These are phyloP conservation scores for Siphamia tubifer DNA, from an alignment of 2,113 vertebrate genomes.

Conservation along the genomic window DNA sequence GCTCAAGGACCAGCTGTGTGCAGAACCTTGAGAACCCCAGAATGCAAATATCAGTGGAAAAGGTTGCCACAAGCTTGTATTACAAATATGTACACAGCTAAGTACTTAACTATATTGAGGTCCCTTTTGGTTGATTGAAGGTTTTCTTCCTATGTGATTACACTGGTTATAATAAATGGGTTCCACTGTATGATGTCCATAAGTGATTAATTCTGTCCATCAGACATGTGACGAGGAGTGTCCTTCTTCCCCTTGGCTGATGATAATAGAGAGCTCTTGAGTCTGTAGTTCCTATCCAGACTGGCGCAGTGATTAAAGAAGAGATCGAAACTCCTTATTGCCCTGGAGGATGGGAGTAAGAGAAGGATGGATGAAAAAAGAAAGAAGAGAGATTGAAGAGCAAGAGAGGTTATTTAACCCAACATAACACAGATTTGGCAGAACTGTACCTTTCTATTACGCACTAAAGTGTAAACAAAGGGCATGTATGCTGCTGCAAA, in stretches of 20 bases:
- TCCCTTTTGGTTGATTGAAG: constrained; percentile 57
- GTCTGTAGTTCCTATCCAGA: constrained; percentile 58
- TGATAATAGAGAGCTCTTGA: constrained; percentile 68
- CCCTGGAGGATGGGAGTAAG: constrained; percentile 18
- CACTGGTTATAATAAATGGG: constrained; percentile 50
- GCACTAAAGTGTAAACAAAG: constrained; percentile 60
- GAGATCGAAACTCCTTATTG: constrained; percentile 51
- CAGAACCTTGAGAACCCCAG: constrained; percentile 59
- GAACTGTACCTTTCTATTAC: constrained; percentile 56
- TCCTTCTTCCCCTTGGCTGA: constrained; percentile 51
- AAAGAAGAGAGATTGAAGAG: constrained; percentile 33
- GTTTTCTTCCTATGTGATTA: constrained; percentile 53
- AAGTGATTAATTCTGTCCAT: constrained; percentile 71
- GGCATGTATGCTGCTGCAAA: constrained; percentile 47
- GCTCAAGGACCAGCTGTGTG: constrained; percentile 72
- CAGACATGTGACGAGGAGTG: constrained; percentile 52
- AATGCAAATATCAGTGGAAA: constrained; percentile 57
- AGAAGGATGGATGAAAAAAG: constrained; percentile 16
- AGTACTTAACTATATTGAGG: constrained; percentile 50
- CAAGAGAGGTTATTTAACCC: constrained; percentile 53
- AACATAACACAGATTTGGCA: constrained; percentile 41
- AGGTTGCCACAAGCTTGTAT: constrained; percentile 59
- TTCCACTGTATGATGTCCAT: constrained; percentile 50
- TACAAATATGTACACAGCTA: constrained; percentile 69
- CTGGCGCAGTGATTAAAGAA: constrained; percentile 65